Evolutionary conservation across 2,113 vertebrate species (phyloP).

Genomic region (Barnardius zonarius): DNA sequence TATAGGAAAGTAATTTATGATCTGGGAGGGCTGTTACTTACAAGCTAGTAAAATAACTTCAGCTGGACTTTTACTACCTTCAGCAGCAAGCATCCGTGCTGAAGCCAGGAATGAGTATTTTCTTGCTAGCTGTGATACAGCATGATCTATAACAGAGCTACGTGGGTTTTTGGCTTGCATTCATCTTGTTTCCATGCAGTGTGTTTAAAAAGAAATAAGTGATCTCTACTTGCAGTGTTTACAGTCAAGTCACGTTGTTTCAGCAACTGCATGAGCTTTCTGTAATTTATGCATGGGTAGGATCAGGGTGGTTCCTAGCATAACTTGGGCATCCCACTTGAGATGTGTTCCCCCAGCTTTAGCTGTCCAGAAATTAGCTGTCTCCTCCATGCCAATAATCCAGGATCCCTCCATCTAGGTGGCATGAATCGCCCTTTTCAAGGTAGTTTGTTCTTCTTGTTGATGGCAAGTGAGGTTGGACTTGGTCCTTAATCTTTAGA

Average conservation of each 20-base stretch:
- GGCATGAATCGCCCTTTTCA: neutral
- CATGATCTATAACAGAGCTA: neutral
- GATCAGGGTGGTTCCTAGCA: neutral
- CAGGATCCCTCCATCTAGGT: neutral
- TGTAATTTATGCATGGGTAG: neutral
- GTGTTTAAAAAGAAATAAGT: neutral
- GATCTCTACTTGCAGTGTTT: neutral
- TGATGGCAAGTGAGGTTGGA: neutral
- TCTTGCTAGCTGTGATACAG: neutral
- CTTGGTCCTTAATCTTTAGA: neutral
- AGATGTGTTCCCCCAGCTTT: neutral
- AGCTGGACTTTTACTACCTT: slow-evolving; percentile 35
- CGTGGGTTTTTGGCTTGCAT: neutral
- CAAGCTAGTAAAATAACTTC: slow-evolving; percentile 46
- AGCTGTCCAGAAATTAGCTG: neutral
- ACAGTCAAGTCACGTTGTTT: neutral
- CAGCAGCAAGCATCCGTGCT: neutral
- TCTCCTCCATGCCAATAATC: neutral
- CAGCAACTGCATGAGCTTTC: neutral
- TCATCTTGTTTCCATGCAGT: slow-evolving; percentile 5
- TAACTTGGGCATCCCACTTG: neutral
- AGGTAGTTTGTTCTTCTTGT: neutral
- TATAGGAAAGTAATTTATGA: slow-evolving; percentile 28
- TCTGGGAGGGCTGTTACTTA: slow-evolving; percentile 34
- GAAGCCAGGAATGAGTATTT: neutral